A percentile compares a stretch with the other conserved stretches of the same genome.
Evolutionary conservation across 2,113 vertebrate species (phyloP).

Genomic region (Ictalurus punctatus): DNA sequence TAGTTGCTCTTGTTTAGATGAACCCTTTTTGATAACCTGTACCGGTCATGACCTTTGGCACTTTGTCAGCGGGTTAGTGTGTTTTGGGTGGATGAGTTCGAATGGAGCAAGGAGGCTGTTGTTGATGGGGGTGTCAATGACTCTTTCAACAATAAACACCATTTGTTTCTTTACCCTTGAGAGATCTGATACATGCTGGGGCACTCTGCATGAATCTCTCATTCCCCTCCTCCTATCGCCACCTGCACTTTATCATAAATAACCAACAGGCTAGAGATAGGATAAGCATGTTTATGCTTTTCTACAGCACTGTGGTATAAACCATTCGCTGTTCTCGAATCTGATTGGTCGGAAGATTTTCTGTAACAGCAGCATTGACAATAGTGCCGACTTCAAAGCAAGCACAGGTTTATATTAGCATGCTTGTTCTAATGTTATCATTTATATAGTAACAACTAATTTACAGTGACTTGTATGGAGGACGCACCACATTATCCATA

Average conservation of each 20-base stretch:
- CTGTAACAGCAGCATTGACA: too few species aligned
- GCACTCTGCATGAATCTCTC: not conserved
- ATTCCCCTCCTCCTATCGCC: constrained; percentile 3
- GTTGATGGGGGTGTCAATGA: constrained; percentile 55
- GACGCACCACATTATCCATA: too few species aligned
- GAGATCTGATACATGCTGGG: constrained; percentile 46
- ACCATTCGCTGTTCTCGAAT: not conserved
- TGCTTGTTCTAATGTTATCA: not conserved
- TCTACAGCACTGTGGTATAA: not conserved
- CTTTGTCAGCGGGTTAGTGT: constrained; percentile 9
- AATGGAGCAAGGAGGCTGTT: constrained; percentile 40
- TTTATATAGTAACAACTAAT: not conserved
- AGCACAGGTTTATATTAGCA: not conserved
- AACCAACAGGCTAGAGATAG: not conserved
- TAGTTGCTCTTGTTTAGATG: not conserved
- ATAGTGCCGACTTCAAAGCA: not conserved
- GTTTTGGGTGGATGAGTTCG: constrained; percentile 53
- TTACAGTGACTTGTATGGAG: not conserved
- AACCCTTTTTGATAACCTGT: not conserved
- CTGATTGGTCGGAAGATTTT: not conserved
- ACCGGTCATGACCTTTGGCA: not conserved
- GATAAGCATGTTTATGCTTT: not conserved
- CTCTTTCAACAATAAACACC: constrained; percentile 54
- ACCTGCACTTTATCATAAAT: not conserved
- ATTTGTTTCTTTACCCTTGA: constrained; percentile 56